A percentile compares a stretch with the other conserved stretches of the same genome.
Conservation (phyloP, 2,113 vertebrate species). For the Xyliphius kryptos region DNA sequence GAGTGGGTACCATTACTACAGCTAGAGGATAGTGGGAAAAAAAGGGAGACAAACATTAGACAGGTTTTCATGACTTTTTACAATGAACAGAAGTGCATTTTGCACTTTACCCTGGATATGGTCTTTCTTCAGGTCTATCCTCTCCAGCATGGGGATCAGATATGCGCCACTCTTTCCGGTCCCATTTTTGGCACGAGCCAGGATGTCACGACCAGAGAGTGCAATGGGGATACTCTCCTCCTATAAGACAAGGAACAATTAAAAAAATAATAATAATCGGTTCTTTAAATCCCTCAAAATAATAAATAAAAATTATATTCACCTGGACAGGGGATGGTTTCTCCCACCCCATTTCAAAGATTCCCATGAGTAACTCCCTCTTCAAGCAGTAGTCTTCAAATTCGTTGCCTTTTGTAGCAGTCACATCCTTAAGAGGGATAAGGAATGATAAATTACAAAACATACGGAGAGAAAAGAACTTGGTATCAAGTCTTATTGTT, state of each 20-base stretch:
- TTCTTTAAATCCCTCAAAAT: no score
- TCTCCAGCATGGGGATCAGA: slow-evolving; percentile 71
- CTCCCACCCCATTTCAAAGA: no score
- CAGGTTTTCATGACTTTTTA: no score
- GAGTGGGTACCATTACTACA: slow-evolving; percentile 69
- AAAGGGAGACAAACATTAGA: slow-evolving; percentile 2
- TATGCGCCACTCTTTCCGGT: slow-evolving; percentile 73
- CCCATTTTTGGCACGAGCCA: slow-evolving; percentile 70
- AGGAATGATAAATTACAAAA: no score
- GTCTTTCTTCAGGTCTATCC: slow-evolving; percentile 72
- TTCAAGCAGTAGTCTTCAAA: no score
- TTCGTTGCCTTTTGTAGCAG: no score
- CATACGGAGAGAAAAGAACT: no score
- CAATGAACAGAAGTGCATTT: not conserved
- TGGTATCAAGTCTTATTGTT: no score
- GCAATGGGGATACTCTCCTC: slow-evolving; percentile 75
- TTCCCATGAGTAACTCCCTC: no score
- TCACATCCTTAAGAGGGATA: no score
- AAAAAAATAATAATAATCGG: no score
- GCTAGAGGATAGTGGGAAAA: slow-evolving; percentile 47
- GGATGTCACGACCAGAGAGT: slow-evolving; percentile 68
- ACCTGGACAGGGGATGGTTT: no score
- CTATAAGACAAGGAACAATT: slow-evolving; percentile 45
- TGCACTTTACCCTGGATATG: slow-evolving; percentile 60
- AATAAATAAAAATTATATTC: not conserved